Evolutionary conservation across 2,797 vertebrate genomes (phyloP).

Genomic region (Phyllotis vaccarum): DNA sequence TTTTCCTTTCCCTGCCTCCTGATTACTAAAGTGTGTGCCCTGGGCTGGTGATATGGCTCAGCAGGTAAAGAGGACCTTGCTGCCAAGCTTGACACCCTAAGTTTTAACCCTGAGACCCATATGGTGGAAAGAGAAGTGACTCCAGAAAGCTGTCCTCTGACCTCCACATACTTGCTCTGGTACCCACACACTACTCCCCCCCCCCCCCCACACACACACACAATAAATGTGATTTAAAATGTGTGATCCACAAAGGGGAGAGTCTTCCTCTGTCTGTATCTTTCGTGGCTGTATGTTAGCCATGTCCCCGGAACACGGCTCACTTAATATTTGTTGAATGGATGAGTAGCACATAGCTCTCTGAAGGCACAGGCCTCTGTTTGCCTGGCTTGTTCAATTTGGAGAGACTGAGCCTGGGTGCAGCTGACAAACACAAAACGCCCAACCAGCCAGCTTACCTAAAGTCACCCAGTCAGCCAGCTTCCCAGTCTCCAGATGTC

Average conservation of each 20-base stretch:
- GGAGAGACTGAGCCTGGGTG: neutral
- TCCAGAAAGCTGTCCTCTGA: neutral
- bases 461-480: neutral
- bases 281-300: slow-evolving; percentile 5
- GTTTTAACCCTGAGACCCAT: neutral
- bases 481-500: neutral
- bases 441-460: too few relatives aligned
- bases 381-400: neutral
- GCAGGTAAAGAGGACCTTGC: neutral
- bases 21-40: slow-evolving; percentile 28
- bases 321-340: neutral
- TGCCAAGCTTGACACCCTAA: neutral
- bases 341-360: neutral
- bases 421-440: neutral
- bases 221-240: neutral
- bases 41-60: neutral
- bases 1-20: neutral
- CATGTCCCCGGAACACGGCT: neutral
- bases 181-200: too few relatives aligned
- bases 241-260: neutral
- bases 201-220: neutral
- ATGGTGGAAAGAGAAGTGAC: neutral
- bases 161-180: too few relatives aligned
- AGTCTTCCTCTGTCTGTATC: neutral
- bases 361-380: neutral